These are phyloP conservation scores for Mechanitis messenoides DNA, from an alignment of 2,888 invertebrate species.

Conservation along the genomic window DNA sequence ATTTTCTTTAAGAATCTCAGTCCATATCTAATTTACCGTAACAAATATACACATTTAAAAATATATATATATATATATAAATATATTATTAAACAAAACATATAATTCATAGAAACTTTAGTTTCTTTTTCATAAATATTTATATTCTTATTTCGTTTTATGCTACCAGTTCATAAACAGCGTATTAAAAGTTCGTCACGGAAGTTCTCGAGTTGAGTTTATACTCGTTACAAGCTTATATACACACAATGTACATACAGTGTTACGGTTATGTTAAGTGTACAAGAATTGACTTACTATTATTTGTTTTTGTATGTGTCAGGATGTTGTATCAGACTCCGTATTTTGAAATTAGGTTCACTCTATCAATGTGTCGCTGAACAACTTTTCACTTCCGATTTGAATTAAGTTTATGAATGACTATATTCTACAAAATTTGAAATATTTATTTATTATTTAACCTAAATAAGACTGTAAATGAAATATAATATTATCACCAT, in stretches of 20 bases:
- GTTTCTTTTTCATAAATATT: too few relatives aligned
- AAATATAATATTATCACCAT: background rate
- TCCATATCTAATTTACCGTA: too few relatives aligned
- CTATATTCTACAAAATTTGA: too few relatives aligned
- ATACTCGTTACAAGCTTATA: conserved; percentile 15
- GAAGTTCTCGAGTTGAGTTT: conserved; percentile 18
- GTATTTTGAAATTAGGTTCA: too few relatives aligned
- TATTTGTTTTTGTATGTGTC: too few relatives aligned
- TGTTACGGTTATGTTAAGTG: conserved; percentile 7
- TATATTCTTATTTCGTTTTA: background rate
- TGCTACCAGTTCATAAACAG: conserved; percentile 20
- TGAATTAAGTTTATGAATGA: too few relatives aligned
- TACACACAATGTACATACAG: conserved; percentile 1
- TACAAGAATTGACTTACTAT: conserved; percentile 1
- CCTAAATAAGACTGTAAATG: background rate
- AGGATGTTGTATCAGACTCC: too few relatives aligned
- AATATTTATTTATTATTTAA: too few relatives aligned
- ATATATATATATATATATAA: too few relatives aligned
- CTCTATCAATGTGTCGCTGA: too few relatives aligned
- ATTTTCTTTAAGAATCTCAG: background rate
- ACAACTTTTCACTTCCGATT: too few relatives aligned
- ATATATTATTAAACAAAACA: background rate
- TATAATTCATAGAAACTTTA: background rate
- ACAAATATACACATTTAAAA: too few relatives aligned
- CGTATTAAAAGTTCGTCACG: conserved; percentile 24